A percentile compares a stretch with the other conserved stretches of the same genome.
Evolutionary conservation across 1,140 invertebrate genomes (phyloP).

Genomic region (Penaeus indicus): DNA sequence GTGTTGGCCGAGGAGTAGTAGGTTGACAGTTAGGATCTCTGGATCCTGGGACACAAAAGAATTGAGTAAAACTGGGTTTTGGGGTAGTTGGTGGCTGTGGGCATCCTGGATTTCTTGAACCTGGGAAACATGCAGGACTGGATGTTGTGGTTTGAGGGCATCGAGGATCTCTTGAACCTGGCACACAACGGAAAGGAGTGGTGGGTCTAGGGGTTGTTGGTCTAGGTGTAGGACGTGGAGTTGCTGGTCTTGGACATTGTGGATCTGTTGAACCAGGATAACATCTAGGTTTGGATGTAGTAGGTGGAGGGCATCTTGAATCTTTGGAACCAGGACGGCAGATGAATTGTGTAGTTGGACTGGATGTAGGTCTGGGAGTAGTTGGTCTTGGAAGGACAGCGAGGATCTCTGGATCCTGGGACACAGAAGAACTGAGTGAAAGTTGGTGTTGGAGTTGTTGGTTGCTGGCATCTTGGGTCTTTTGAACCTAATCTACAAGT

Average conservation of each 20-base stretch:
- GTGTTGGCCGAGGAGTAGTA: not conserved
- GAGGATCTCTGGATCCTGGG: constrained; percentile 69
- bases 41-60: not conserved
- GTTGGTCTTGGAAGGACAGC: constrained; percentile 66
- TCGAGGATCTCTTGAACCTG: constrained; percentile 72
- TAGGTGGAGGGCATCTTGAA: constrained; percentile 68
- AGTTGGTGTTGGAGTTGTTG: constrained; percentile 32
- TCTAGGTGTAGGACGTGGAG: constrained; percentile 6
- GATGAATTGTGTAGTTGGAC: constrained; percentile 37
- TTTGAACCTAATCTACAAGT: constrained; percentile 52
- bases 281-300: constrained; percentile 67
- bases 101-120: constrained; percentile 74
- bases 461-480: constrained; percentile 29
- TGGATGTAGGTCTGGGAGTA: constrained; percentile 26
- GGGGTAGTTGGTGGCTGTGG: constrained; percentile 71
- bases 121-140: constrained; percentile 53
- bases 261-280: constrained; percentile 70
- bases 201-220: constrained; percentile 33
- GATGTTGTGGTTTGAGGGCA: constrained; percentile 70
- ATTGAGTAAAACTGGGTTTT: not conserved
- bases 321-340: constrained; percentile 47
- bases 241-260: constrained; percentile 67
- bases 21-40: constrained; percentile 26
- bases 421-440: constrained; percentile 67
- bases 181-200: constrained; percentile 66